These are phyloP conservation scores for Mesodorylaimus sp. DNA, from an alignment of 2,888 invertebrate species.

Conservation along the genomic window DNA sequence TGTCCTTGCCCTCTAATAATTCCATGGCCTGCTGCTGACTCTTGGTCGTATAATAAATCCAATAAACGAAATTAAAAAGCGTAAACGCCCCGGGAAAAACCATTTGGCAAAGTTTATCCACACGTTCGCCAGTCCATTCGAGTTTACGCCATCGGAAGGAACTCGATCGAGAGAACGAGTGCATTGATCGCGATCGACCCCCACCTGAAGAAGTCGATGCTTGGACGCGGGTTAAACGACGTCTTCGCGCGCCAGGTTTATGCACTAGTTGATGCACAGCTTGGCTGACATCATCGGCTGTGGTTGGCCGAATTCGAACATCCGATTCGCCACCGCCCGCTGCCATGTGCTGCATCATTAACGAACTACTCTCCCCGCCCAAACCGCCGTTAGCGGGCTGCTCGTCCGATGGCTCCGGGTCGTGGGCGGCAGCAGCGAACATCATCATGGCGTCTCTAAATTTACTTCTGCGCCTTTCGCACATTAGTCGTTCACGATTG, in stretches of 20 bases:
- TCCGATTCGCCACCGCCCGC: neutral
- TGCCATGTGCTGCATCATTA: too few relatives aligned
- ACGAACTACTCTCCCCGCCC: too few relatives aligned
- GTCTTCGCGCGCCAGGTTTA: neutral
- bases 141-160: slow-evolving; percentile 10
- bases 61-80: slow-evolving; percentile 13
- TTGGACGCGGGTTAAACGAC: too few relatives aligned
- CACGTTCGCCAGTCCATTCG: slow-evolving; percentile 13
- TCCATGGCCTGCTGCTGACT: slow-evolving; percentile 4
- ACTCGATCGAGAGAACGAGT: neutral
- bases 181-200: neutral
- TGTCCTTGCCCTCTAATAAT: too few relatives aligned
- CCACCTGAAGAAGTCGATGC: too few relatives aligned
- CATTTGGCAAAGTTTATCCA: slow-evolving; percentile 14
- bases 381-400: neutral
- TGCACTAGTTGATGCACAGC: neutral
- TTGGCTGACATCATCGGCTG: too few relatives aligned
- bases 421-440: neutral
- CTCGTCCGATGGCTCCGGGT: neutral
- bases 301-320: neutral
- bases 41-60: slow-evolving; percentile 12
- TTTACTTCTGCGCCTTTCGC: neutral
- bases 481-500: neutral
- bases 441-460: neutral
- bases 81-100: slow-evolving; percentile 11